Base-by-base conservation (phyloP, 2,113 vertebrate species). In the Scopus umbretta region DNA sequence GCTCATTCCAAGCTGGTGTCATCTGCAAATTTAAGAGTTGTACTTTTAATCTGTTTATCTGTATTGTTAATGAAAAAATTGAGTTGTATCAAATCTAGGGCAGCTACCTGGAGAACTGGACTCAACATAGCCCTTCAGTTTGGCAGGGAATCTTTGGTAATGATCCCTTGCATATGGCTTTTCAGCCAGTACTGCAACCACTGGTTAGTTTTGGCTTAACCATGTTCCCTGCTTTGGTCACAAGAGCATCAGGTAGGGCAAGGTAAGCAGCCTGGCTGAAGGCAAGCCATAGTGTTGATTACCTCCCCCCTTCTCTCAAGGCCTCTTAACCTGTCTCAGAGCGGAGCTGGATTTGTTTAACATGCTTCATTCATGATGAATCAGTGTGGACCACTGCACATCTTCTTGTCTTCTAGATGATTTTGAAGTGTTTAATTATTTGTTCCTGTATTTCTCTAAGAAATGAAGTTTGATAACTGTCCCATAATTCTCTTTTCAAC, bases 371-470 rank as follows among this genome's bases (percentile, higher is more conserved):
- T 82, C 3, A 2, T 58, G 74, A 56, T 61, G 90, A 82, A 42
- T 58, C 25, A 23, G 7, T 29, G 43, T 67, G 63, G 58, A 43
- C 30, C 0, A 0, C n/a, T 1, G 9, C 19, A 65, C 55, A 30
- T 62, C 42, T 86, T 63, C 6, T 45, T 45, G 27, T 87, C 47
- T 87, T 87, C 70, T 53, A 29, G 27, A 30, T 75, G 22, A 21
- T 80, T 88, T 92, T 36, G 43, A 81, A 74, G 38, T 11, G 21
- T 68, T 87, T 55, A n/a, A 67, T 71, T 80, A 15, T 50, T 66
- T 89, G 27, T 81, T 80, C 29, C 27, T 32, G 20, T 52, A 52
- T 68, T 87, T 83, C 16, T 45, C 47, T 62, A 53, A 87, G 27
- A 87, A 79, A 63, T 66, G 38, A 78, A 75, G 15, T 52, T 84